Conservation (phyloP, 2,888 invertebrate species). For the Minunthozetes semirufus region DNA sequence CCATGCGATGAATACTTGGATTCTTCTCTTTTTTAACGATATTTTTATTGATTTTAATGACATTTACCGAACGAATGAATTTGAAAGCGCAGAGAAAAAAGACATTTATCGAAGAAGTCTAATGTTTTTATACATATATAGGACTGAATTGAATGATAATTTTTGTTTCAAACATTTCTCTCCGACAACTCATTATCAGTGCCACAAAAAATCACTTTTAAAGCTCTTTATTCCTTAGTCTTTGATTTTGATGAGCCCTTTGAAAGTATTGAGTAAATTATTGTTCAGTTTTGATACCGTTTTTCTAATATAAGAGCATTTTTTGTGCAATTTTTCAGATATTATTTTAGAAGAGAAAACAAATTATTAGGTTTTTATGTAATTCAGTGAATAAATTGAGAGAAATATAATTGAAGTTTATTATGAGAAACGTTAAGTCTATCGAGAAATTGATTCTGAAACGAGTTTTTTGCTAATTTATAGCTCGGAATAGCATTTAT, state of each 20-base stretch:
- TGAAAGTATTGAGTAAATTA: too few relatives aligned
- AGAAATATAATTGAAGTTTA: too few relatives aligned
- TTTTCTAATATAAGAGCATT: too few relatives aligned
- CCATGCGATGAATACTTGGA: not conserved
- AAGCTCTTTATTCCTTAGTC: not conserved
- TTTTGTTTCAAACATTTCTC: not conserved
- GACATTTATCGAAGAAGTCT: not conserved
- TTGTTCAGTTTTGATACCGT: too few relatives aligned
- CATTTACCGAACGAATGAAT: not conserved
- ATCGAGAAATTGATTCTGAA: not conserved
- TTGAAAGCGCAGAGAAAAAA: not conserved
- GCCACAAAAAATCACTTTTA: constrained; percentile 21
- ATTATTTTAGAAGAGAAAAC: too few relatives aligned
- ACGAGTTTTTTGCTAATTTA: not conserved
- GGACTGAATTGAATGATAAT: not conserved
- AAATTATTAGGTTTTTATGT: too few relatives aligned
- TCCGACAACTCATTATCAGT: not conserved
- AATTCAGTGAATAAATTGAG: too few relatives aligned
- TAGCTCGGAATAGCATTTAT: not conserved
- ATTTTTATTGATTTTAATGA: not conserved
- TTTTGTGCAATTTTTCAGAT: too few relatives aligned
- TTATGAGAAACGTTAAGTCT: too few relatives aligned
- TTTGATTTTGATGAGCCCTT: not conserved
- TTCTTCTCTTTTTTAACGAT: not conserved
- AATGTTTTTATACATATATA: not conserved